Evolutionary conservation across 2,797 vertebrate species (phyloP).

Genomic region (Yasuhikotakia modesta): DNA sequence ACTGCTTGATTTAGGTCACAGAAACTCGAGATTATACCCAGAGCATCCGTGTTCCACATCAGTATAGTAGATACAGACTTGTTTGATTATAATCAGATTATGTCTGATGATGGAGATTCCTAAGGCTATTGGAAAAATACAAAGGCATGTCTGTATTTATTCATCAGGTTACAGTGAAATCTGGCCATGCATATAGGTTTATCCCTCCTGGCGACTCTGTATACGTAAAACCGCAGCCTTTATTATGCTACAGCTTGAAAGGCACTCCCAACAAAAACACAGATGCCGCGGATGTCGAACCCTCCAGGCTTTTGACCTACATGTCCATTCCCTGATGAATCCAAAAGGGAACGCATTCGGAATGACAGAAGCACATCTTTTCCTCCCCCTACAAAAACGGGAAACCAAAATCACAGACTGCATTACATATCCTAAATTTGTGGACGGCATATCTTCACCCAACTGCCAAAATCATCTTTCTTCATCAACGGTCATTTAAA

Average conservation of each 20-base stretch:
- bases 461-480: background rate
- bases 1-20: conserved; percentile 46
- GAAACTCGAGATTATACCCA: conserved; percentile 36
- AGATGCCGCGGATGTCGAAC: conserved; percentile 9
- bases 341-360: conserved; percentile 34
- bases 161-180: background rate
- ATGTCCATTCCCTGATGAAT: conserved; percentile 25
- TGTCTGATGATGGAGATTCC: conserved; percentile 35
- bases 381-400: background rate
- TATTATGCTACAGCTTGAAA: conserved; percentile 2
- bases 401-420: conserved; percentile 24
- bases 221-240: conserved; percentile 16
- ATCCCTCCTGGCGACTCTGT: conserved; percentile 5
- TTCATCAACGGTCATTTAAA: background rate
- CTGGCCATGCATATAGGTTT: background rate
- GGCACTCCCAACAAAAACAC: background rate
- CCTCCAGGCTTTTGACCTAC: conserved; percentile 36
- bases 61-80: conserved; percentile 37
- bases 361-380: background rate
- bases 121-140: conserved; percentile 25
- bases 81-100: conserved; percentile 51
- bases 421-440: conserved; percentile 2
- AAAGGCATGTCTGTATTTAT: conserved; percentile 15
- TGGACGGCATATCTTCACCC: background rate
- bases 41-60: conserved; percentile 13